Conservation (phyloP, 2,888 invertebrate genomes). For the Anaspis maculata region DNA sequence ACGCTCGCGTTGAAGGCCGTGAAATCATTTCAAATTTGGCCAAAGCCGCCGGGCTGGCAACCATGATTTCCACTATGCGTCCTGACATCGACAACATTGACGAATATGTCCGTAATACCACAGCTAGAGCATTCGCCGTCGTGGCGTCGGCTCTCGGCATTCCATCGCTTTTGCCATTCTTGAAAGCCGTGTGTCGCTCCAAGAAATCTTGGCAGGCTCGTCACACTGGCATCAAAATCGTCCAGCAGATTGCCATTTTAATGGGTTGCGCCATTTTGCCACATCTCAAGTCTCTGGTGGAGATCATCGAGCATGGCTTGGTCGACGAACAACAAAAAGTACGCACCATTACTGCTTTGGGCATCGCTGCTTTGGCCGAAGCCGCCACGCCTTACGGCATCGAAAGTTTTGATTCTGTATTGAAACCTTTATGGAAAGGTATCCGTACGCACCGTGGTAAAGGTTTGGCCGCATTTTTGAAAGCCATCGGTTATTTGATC, state of each 20-base stretch:
- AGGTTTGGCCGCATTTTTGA: constrained; percentile 97
- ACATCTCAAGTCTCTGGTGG: constrained; percentile 94
- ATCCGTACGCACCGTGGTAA: constrained; percentile 85
- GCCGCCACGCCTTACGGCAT: constrained; percentile 99
- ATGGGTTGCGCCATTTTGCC: constrained; percentile 99
- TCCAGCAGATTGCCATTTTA: constrained; percentile 98
- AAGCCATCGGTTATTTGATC: constrained; percentile 98
- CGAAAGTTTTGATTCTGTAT: constrained; percentile 98
- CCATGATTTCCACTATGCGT: constrained; percentile 99
- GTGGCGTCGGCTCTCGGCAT: constrained; percentile 98
- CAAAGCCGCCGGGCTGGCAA: constrained; percentile 97
- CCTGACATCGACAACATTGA: constrained; percentile 99
- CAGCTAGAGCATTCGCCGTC: constrained; percentile 99
- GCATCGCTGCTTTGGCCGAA: constrained; percentile 96
- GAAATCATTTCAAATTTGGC: constrained; percentile 99
- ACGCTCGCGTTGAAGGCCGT: constrained; percentile 97
- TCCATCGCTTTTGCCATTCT: constrained; percentile 92
- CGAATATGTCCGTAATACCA: constrained; percentile 98
- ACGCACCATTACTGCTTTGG: constrained; percentile 96
- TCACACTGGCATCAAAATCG: constrained; percentile 99
- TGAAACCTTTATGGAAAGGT: constrained; percentile 99
- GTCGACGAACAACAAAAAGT: constrained; percentile 99
- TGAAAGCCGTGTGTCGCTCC: constrained; percentile 97
- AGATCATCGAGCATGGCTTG: constrained; percentile 97
- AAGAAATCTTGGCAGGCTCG: constrained; percentile 99